Evolutionary conservation across 2,797 vertebrate species (phyloP).

Genomic region (Denticeps clupeoides): DNA sequence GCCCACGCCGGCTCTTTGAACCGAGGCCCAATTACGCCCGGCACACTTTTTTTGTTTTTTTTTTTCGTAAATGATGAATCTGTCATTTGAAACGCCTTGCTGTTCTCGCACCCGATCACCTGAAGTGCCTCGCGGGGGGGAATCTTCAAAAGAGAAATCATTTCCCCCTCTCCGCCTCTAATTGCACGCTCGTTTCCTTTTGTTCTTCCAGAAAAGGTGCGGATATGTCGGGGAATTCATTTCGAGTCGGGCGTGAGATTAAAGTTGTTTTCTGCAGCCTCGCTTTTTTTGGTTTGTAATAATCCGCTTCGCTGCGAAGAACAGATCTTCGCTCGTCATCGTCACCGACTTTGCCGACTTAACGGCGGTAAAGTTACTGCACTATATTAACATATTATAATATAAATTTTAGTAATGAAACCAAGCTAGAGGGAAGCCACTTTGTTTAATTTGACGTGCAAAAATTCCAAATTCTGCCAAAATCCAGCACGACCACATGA

Average conservation of each 20-base stretch:
- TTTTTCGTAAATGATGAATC: constrained; percentile 23
- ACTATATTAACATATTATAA: too few relatives aligned
- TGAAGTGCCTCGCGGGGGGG: constrained; percentile 21
- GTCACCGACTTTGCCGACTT: too few relatives aligned
- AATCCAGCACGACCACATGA: too few relatives aligned
- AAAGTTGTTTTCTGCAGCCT: constrained; percentile 7
- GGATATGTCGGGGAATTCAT: background rate
- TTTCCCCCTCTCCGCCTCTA: background rate
- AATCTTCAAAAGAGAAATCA: constrained; percentile 31
- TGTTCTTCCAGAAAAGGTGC: constrained; percentile 27
- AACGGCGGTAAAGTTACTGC: too few relatives aligned
- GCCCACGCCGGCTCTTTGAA: constrained; percentile 32
- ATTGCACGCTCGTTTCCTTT: constrained; percentile 25
- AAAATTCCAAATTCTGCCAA: too few relatives aligned
- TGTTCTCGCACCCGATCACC: constrained; percentile 5
- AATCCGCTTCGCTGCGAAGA: too few relatives aligned
- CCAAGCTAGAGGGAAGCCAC: too few relatives aligned
- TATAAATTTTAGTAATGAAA: too few relatives aligned
- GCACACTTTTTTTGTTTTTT: constrained; percentile 20
- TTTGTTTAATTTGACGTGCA: too few relatives aligned
- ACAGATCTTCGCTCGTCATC: too few relatives aligned
- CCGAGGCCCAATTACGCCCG: constrained; percentile 34
- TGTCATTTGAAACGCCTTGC: constrained; percentile 26
- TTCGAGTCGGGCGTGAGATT: constrained; percentile 4
- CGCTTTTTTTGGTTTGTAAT: constrained; percentile 6